Evolutionary conservation across 2,888 invertebrate species (phyloP).

Genomic region (Microdon myrmicae): DNA sequence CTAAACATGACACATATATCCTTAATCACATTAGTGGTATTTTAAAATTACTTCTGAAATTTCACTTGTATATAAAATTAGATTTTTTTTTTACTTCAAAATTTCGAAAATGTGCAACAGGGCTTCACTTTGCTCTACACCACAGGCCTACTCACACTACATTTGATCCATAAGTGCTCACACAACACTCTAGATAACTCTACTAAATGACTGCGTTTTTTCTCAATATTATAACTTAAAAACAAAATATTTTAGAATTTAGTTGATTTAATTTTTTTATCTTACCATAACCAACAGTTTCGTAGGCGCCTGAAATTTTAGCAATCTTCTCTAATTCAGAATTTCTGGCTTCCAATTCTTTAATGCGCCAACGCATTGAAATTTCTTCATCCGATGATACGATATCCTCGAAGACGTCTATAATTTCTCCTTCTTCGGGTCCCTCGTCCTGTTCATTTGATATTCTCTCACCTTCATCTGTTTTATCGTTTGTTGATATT

Average conservation of each 20-base stretch:
- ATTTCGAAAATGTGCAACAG: too few species aligned
- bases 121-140: too few species aligned
- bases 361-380: conserved; percentile 62
- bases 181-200: too few species aligned
- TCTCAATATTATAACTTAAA: too few species aligned
- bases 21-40: too few species aligned
- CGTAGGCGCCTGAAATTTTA: conserved; percentile 60
- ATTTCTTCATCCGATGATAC: conserved; percentile 66
- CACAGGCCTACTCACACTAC: too few species aligned
- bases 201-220: too few species aligned
- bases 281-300: conserved; percentile 59
- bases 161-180: too few species aligned
- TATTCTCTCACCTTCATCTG: conserved; percentile 36
- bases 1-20: too few species aligned
- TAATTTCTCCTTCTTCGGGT: conserved; percentile 65
- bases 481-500: not conserved
- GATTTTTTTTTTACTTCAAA: too few species aligned
- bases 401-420: conserved; percentile 64
- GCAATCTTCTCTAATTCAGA: conserved; percentile 65
- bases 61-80: too few species aligned
- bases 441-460: conserved; percentile 53
- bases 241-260: not conserved
- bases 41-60: too few species aligned
- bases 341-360: conserved; percentile 65
- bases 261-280: not conserved